Conservation (phyloP, 1,140 invertebrate genomes). For the Papilio helenus region DNA sequence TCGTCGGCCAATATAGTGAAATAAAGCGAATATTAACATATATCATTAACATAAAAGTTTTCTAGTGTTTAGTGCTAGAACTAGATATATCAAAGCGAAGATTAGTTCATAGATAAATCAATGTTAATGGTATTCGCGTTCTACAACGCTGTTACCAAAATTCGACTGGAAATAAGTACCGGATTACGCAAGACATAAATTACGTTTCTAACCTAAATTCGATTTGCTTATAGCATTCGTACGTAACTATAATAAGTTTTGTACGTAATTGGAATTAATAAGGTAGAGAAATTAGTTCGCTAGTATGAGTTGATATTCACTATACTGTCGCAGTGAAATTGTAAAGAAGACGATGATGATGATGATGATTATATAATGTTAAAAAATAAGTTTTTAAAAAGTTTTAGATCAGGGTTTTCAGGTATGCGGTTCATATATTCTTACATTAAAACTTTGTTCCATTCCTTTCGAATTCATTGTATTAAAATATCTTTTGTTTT, state of each 20-base stretch:
- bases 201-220: conserved; percentile 1
- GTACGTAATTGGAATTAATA: neutral
- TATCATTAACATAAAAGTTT: neutral
- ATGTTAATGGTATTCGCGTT: neutral
- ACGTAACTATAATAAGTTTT: neutral
- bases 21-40: no score
- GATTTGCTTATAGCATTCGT: neutral
- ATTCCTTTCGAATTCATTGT: neutral
- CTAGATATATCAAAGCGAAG: conserved; percentile 5
- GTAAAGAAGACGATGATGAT: no score
- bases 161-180: neutral
- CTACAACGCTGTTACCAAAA: neutral
- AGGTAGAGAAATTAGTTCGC: neutral
- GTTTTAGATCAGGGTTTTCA: no score
- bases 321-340: no score
- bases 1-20: no score
- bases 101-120: conserved; percentile 2
- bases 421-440: no score
- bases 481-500: neutral
- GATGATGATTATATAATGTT: no score
- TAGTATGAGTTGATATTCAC: neutral
- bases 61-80: neutral
- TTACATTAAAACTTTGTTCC: neutral
- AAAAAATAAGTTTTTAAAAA: no score
- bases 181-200: conserved; percentile 9